phyloP scores from a whole-genome alignment of 2,888 invertebrate species.

The Drosophila meridionalis region DNA sequence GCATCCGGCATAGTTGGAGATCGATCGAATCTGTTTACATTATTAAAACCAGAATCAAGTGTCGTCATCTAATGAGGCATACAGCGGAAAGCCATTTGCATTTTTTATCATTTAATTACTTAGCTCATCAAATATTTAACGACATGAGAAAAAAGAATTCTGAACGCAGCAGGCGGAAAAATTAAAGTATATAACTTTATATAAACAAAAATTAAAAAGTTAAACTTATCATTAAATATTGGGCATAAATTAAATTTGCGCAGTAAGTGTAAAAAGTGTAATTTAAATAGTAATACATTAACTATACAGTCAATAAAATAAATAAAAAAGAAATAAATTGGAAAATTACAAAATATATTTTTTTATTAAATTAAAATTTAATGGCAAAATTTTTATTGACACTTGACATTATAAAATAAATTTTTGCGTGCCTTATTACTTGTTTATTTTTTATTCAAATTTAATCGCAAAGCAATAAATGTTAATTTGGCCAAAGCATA shows the following conservation, averaged over 20 bases:
- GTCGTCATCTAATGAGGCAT: background rate
- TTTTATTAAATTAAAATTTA: background rate
- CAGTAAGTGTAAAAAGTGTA: background rate
- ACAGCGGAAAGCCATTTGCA: background rate
- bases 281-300: background rate
- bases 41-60: background rate
- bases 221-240: background rate
- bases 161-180: background rate
- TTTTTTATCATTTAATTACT: background rate
- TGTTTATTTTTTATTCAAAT: background rate
- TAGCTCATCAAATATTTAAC: slow-evolving; percentile 20
- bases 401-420: background rate
- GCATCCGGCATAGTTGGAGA: slow-evolving; percentile 31
- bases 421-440: background rate
- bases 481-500: background rate
- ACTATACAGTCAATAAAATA: accelerated
- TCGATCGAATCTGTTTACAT: slow-evolving; percentile 46
- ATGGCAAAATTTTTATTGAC: background rate
- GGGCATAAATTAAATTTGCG: no score
- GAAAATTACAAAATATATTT: background rate
- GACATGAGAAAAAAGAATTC: background rate
- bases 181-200: background rate
- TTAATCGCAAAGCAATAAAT: background rate
- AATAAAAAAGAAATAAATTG: background rate
- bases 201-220: no score